Evolutionary conservation across 1,140 invertebrate species (phyloP).

Genomic region (Cotesia vestalis): DNA sequence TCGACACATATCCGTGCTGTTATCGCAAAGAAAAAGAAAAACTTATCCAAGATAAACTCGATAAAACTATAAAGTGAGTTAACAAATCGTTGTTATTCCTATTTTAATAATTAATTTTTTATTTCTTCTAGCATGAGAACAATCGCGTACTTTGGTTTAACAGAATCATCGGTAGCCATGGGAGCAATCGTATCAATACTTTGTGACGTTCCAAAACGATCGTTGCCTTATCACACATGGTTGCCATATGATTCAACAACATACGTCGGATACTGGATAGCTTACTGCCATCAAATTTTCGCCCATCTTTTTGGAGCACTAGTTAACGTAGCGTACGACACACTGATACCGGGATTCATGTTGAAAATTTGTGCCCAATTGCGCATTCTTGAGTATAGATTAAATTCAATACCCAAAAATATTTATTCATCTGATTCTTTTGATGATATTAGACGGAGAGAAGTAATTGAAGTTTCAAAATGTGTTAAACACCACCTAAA

Average conservation of each 20-base stretch:
- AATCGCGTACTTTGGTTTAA: not conserved
- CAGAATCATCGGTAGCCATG: not conserved
- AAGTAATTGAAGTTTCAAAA: not conserved
- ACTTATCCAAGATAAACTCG: not conserved
- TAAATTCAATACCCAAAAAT: constrained; percentile 9
- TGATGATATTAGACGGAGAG: not conserved
- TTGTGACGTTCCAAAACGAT: constrained; percentile 5
- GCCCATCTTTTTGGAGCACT: not conserved
- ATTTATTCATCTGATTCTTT: not conserved
- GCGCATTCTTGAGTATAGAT: constrained; percentile 18
- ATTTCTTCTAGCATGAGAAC: not conserved
- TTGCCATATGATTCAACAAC: constrained; percentile 23
- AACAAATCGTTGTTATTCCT: not conserved
- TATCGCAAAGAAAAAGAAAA: not conserved
- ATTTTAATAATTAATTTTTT: not conserved
- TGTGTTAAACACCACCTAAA: constrained; percentile 25
- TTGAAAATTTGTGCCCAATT: constrained; percentile 29
- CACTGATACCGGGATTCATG: constrained; percentile 21
- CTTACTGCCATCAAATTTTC: constrained; percentile 15
- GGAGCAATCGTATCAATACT: constrained; percentile 8
- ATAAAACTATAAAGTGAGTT: not conserved
- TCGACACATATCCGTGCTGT: constrained; percentile 32
- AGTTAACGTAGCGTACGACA: constrained; percentile 21
- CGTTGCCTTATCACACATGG: constrained; percentile 22
- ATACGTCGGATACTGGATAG: constrained; percentile 18